Conservation (phyloP, 2,113 vertebrate species). For the Thalassoma bifasciatum region DNA sequence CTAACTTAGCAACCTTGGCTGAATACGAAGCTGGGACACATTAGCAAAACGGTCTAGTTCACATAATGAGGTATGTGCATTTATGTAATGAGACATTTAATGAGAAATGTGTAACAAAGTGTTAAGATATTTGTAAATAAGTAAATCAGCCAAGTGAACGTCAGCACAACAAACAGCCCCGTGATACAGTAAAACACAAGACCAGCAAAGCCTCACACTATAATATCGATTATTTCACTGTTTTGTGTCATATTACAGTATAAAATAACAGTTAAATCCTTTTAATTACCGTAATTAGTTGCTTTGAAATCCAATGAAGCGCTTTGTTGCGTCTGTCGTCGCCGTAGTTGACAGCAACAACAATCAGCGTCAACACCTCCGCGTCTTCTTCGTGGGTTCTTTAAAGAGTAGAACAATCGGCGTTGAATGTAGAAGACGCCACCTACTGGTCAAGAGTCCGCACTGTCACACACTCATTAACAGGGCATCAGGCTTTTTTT, state of each 20-base stretch:
- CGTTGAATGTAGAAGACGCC: background rate
- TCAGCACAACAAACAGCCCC: conserved; percentile 22
- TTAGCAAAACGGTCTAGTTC: background rate
- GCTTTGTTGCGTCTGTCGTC: conserved; percentile 11
- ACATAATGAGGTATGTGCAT: background rate
- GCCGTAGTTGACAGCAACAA: conserved; percentile 8
- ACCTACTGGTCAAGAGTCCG: background rate
- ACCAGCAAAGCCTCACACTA: accelerated
- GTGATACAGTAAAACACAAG: background rate
- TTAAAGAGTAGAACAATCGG: too few relatives aligned
- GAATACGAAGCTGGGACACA: background rate
- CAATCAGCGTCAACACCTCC: conserved; percentile 44
- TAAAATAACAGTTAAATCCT: accelerated
- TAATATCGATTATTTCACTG: accelerated
- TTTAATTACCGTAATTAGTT: conserved; percentile 41
- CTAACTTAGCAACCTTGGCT: conserved; percentile 1
- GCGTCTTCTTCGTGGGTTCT: conserved; percentile 28
- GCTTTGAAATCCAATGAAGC: background rate
- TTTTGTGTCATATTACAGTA: accelerated
- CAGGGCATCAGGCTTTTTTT: too few relatives aligned
- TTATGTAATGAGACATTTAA: accelerated
- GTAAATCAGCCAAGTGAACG: background rate
- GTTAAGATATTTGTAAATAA: background rate
- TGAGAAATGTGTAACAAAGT: accelerated
- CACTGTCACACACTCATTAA: too few relatives aligned